Evolutionary conservation across 2,797 vertebrate genomes (phyloP).

Genomic region (Hyperoplus immaculatus): DNA sequence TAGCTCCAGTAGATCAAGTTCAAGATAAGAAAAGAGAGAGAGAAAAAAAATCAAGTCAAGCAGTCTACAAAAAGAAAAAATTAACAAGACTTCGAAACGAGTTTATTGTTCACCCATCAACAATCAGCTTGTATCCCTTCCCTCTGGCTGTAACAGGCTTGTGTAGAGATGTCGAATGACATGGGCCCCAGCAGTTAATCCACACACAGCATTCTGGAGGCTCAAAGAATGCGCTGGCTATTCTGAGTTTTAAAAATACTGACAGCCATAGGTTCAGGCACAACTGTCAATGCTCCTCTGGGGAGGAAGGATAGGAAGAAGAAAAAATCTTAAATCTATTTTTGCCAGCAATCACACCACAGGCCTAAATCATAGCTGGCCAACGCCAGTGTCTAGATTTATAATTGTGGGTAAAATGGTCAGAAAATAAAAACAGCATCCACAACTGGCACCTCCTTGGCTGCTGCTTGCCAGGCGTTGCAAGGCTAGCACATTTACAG

Average conservation of each 20-base stretch:
- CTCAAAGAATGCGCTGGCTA: conserved; percentile 81
- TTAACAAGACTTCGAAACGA: conserved; percentile 24
- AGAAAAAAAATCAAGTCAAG: not conserved
- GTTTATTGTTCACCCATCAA: conserved; percentile 51
- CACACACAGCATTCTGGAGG: conserved; percentile 81
- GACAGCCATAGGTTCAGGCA: conserved; percentile 77
- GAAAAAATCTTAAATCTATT: conserved; percentile 81
- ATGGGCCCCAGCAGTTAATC: conserved; percentile 81
- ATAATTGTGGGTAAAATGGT: conserved; percentile 76
- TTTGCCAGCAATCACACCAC: conserved; percentile 78
- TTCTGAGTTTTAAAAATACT: conserved; percentile 87
- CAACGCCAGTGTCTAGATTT: conserved; percentile 69
- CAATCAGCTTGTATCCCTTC: conserved; percentile 61
- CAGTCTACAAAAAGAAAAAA: conserved; percentile 35
- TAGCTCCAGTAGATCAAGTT: conserved; percentile 54
- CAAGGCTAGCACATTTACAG: conserved; percentile 76
- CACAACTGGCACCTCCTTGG: conserved; percentile 74
- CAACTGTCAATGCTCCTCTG: conserved; percentile 84
- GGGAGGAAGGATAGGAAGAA: conserved; percentile 66
- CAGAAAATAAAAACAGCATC: conserved; percentile 78
- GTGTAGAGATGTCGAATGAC: conserved; percentile 76
- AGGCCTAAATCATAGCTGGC: conserved; percentile 70
- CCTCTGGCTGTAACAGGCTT: conserved; percentile 65
- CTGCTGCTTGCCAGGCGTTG: conserved; percentile 58
- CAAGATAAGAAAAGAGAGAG: conserved; percentile 51